phyloP scores from a whole-genome alignment of 2,113 vertebrate genomes.

The Oryzias celebensis region DNA sequence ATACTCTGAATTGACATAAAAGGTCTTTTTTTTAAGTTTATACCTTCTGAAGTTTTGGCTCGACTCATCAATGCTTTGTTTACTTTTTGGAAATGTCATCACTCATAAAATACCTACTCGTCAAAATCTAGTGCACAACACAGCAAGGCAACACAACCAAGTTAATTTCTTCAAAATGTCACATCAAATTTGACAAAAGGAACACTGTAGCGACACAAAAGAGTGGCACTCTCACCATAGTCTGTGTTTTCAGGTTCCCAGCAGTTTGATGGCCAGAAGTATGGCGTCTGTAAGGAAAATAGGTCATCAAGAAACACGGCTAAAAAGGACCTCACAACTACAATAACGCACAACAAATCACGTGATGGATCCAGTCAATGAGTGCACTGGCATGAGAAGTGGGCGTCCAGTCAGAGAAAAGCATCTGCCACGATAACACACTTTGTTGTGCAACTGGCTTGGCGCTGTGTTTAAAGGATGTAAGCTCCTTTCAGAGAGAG shows the following conservation, averaged over 20 bases:
- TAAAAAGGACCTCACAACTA: not conserved
- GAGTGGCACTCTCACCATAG: constrained; percentile 80
- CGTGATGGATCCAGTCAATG: constrained; percentile 23
- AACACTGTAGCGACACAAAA: not conserved
- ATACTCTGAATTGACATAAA: not conserved
- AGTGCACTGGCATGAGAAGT: constrained; percentile 5
- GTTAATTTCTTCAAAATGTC: not conserved
- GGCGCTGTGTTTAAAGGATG: constrained; percentile 33
- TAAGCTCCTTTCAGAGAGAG: constrained; percentile 39
- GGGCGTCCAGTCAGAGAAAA: constrained; percentile 7
- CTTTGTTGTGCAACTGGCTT: constrained; percentile 45
- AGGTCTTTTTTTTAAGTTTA: not conserved
- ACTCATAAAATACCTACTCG: no score
- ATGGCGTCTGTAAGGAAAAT: constrained; percentile 85
- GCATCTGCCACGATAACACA: constrained; percentile 48
- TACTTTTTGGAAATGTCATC: no score
- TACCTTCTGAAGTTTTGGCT: not conserved
- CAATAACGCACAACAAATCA: constrained; percentile 10
- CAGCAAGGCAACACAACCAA: not conserved
- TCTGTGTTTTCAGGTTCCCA: constrained; percentile 99
- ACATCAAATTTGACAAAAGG: not conserved
- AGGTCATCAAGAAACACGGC: constrained; percentile 23
- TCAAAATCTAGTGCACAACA: no score
- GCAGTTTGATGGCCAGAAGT: constrained; percentile 98
- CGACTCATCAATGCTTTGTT: no score